Percentiles rank a stretch among this genome's conserved stretches.
phyloP scores from a whole-genome alignment of 2,797 vertebrate genomes.

The Falco columbarius region DNA sequence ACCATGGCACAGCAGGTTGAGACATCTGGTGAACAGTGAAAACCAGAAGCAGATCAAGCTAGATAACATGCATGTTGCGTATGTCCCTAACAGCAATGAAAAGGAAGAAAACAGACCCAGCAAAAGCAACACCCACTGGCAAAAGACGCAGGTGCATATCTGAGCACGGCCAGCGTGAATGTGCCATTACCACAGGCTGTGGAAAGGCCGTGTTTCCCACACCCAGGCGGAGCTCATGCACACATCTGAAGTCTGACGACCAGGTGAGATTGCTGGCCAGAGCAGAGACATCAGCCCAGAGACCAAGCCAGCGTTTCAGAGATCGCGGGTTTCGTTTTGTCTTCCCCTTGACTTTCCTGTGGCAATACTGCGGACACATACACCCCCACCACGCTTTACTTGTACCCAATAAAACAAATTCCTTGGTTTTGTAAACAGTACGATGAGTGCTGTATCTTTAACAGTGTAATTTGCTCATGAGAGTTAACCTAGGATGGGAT shows the following conservation, averaged over 20 bases:
- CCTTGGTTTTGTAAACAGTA: not conserved
- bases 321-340: not conserved
- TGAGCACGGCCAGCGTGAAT: not conserved
- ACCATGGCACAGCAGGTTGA: not conserved
- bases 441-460: not conserved
- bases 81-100: not conserved
- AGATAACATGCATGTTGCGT: not conserved
- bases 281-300: not conserved
- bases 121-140: not conserved
- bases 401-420: not conserved
- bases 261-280: not conserved
- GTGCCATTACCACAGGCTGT: not conserved
- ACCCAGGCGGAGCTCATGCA: not conserved
- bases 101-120: not conserved
- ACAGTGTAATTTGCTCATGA: conserved; percentile 7
- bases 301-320: not conserved
- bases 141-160: not conserved
- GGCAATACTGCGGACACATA: not conserved
- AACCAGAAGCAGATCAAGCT: not conserved
- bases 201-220: not conserved
- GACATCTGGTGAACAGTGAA: not conserved
- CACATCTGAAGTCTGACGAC: rapidly evolving
- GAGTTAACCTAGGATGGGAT: conserved; percentile 38
- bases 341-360: not conserved
- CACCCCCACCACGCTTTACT: rapidly evolving